phyloP scores from a whole-genome alignment of 2,113 vertebrate species.

The Bubo scandiacus region DNA sequence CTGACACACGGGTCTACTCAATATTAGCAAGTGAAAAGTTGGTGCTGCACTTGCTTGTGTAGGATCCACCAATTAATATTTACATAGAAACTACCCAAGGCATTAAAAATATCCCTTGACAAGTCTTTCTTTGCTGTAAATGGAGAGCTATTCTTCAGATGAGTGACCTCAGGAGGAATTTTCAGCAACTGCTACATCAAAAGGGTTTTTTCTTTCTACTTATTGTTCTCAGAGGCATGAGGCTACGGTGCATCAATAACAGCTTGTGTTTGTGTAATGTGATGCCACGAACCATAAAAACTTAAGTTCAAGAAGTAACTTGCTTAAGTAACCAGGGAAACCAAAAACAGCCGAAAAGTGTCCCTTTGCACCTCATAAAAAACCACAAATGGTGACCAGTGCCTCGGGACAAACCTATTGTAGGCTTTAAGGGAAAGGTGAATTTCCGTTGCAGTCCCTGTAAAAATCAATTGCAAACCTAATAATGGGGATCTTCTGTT shows the following conservation, averaged over 20 bases:
- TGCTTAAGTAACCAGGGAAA: background rate
- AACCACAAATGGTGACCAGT: background rate
- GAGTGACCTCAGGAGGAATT: slow-evolving; percentile 48
- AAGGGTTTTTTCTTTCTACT: slow-evolving; percentile 19
- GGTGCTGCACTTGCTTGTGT: background rate
- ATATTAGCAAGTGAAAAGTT: background rate
- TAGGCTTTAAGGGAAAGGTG: background rate
- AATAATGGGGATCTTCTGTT: background rate
- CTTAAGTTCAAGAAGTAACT: background rate
- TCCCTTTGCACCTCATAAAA: background rate
- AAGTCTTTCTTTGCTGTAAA: background rate
- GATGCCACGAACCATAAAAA: background rate
- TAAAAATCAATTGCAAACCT: background rate
- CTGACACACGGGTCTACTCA: background rate
- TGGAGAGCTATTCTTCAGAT: background rate
- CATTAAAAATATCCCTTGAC: background rate
- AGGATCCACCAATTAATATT: background rate
- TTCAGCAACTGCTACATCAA: slow-evolving; percentile 54
- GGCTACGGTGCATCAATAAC: background rate
- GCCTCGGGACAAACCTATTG: background rate
- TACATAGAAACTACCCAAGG: background rate
- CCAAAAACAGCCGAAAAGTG: background rate
- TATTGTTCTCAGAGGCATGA: background rate
- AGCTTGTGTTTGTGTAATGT: background rate
- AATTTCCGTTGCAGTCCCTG: background rate